These are phyloP conservation scores for Tanypteryx hageni DNA, from an alignment of 2,888 invertebrate genomes.

Conservation along the genomic window DNA sequence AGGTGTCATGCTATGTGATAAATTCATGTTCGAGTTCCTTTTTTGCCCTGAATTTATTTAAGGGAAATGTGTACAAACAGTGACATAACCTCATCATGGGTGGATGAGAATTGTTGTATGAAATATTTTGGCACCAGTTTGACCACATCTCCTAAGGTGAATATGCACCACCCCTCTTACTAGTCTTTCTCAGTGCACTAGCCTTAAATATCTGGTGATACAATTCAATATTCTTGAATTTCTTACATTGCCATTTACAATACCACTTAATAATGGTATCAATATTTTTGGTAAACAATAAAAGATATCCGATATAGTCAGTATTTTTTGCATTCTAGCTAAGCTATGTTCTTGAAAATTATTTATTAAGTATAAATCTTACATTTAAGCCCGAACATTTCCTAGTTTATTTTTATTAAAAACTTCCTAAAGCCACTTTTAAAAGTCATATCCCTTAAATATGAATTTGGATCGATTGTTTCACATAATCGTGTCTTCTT, in stretches of 20 bases:
- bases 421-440: too few species aligned
- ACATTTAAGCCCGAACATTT: too few species aligned
- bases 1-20: not conserved
- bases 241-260: not conserved
- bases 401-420: too few species aligned
- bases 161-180: not conserved
- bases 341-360: too few species aligned
- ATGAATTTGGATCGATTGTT: too few species aligned
- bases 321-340: too few species aligned
- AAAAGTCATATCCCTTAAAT: too few species aligned
- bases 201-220: not conserved
- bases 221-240: not conserved
- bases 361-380: too few species aligned
- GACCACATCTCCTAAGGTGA: not conserved
- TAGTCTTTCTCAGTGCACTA: not conserved
- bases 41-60: slow-evolving; percentile 27
- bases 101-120: not conserved
- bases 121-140: not conserved
- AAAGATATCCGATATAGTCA: too few species aligned
- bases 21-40: slow-evolving; percentile 23
- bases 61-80: slow-evolving; percentile 39
- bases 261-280: not conserved
- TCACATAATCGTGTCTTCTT: too few species aligned
- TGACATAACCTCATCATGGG: not conserved
- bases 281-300: not conserved